These are phyloP conservation scores for Theristicus caerulescens DNA, from an alignment of 2,113 vertebrate species.

Conservation along the genomic window DNA sequence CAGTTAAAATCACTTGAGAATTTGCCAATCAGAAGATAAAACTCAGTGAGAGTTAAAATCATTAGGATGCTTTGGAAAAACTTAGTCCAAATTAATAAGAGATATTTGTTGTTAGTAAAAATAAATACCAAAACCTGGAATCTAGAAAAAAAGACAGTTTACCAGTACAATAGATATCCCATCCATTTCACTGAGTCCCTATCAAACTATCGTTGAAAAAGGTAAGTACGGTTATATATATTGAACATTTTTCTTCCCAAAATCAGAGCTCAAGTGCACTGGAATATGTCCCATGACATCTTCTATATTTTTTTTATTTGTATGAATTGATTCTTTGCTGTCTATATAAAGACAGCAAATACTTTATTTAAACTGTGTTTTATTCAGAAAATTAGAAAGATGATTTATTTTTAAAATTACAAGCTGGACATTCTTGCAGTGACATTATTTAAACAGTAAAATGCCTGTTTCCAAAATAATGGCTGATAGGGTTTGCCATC, in stretches of 20 bases:
- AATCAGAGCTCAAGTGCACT: not conserved
- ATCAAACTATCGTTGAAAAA: not conserved
- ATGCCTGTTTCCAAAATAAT: not conserved
- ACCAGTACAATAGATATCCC: fast-evolving
- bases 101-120: not conserved
- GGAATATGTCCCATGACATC: not conserved
- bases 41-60: not conserved
- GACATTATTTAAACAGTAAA: not conserved
- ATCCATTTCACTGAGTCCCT: not conserved
- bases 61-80: not conserved
- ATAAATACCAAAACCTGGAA: not conserved
- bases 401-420: not conserved
- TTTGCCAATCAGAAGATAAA: not conserved
- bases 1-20: not conserved
- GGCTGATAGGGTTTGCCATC: not conserved
- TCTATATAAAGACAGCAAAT: not conserved
- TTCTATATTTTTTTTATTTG: not conserved
- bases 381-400: not conserved
- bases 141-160: not conserved
- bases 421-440: not conserved
- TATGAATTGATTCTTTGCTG: not conserved
- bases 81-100: not conserved
- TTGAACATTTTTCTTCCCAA: not conserved
- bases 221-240: not conserved
- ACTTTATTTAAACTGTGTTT: not conserved